Conservation (phyloP, 1,140 invertebrate genomes). For the Leguminivora glycinivorella region DNA sequence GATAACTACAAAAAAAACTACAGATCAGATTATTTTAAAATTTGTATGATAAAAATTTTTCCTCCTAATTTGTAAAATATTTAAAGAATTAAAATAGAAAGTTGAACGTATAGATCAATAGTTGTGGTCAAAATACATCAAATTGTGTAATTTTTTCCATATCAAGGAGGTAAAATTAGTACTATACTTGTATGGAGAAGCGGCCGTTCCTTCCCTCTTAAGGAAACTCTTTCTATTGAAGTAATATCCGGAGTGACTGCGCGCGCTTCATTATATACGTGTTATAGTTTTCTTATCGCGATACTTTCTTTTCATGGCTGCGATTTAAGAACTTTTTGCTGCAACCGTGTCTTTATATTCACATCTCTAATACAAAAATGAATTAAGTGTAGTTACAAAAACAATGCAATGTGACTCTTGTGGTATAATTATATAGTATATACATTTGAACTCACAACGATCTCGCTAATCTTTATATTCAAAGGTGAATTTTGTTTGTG, state of each 20-base stretch:
- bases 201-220: too few relatives aligned
- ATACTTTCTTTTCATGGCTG: conserved; percentile 10
- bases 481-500: not conserved
- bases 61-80: too few relatives aligned
- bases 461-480: conserved; percentile 1
- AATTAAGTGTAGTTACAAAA: not conserved
- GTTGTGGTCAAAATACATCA: too few relatives aligned
- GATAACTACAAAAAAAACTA: too few relatives aligned
- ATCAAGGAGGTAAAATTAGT: too few relatives aligned
- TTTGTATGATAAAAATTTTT: too few relatives aligned
- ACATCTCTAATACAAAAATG: conserved; percentile 1
- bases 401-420: not conserved
- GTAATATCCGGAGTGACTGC: conserved; percentile 16
- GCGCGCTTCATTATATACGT: conserved; percentile 12
- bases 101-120: too few relatives aligned
- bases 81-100: too few relatives aligned
- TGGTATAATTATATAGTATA: not conserved
- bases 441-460: not conserved
- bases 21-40: too few relatives aligned
- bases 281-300: conserved; percentile 15
- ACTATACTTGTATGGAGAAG: too few relatives aligned
- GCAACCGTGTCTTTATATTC: conserved; percentile 1
- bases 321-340: conserved; percentile 12
- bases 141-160: too few relatives aligned
- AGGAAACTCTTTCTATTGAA: not conserved